Conservation (phyloP, 92 coral and sea anemone species). For the Zoanthus gigantus region DNA sequence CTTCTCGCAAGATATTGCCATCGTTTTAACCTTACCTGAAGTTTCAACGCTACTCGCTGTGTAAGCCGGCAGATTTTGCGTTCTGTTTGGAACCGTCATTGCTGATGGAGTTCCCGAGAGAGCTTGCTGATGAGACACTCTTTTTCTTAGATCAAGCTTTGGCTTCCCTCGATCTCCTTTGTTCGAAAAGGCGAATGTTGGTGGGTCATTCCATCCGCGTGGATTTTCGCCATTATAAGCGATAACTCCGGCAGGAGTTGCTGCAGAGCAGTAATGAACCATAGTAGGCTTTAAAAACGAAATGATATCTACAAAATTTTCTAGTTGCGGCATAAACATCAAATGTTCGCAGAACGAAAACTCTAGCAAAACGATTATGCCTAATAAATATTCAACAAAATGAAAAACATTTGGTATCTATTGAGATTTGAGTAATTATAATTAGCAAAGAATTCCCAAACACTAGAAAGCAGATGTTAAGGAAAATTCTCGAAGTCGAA, state of each 20-base stretch:
- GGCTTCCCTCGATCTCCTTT: constrained; percentile 77
- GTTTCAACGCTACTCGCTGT: constrained; percentile 47
- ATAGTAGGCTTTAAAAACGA: constrained; percentile 12
- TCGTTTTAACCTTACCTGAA: constrained; percentile 57
- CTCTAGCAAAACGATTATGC: constrained; percentile 15
- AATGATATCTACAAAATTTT: not conserved
- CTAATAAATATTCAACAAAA: constrained; percentile 52
- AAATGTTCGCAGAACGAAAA: not conserved
- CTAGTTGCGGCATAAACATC: not conserved
- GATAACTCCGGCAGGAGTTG: constrained; percentile 80
- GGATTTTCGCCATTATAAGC: constrained; percentile 97
- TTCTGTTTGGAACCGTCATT: constrained; percentile 55
- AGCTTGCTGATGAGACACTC: constrained; percentile 99
- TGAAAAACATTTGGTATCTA: constrained; percentile 20
- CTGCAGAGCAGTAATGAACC: constrained; percentile 51
- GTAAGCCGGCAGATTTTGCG: constrained; percentile 44
- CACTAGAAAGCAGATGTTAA: not conserved
- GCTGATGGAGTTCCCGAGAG: constrained; percentile 81
- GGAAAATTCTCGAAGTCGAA: not conserved
- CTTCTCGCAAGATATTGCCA: not conserved
- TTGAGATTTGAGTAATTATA: not conserved
- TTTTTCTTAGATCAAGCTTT: constrained; percentile 92
- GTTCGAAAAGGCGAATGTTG: constrained; percentile 86
- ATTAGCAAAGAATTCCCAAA: not conserved
- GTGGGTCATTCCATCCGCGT: constrained; percentile 99